These are phyloP conservation scores for Lithosia quadra DNA, from an alignment of 2,888 invertebrate species.

Conservation along the genomic window DNA sequence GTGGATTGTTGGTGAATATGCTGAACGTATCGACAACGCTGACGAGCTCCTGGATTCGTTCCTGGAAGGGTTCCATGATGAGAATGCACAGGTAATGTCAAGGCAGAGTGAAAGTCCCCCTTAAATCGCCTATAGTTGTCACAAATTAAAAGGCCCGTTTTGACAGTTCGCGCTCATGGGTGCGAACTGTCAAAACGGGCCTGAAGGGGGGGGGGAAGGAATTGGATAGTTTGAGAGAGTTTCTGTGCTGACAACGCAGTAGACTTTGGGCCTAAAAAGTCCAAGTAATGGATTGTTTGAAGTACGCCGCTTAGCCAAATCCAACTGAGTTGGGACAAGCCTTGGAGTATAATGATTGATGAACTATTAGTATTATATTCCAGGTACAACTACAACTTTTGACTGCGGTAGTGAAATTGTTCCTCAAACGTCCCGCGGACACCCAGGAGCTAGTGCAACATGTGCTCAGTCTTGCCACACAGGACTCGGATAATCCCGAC, in stretches of 20 bases:
- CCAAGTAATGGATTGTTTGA: no score
- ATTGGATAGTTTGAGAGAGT: no score
- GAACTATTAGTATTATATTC: background rate
- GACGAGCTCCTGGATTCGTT: slow-evolving; percentile 99
- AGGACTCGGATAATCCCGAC: slow-evolving; percentile 98
- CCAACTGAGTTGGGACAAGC: no score
- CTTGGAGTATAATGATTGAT: background rate
- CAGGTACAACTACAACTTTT: slow-evolving; percentile 97
- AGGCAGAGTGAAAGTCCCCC: no score
- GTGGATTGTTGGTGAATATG: slow-evolving; percentile 98
- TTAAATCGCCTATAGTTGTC: no score
- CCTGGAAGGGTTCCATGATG: slow-evolving; percentile 98
- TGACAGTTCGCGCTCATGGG: no score
- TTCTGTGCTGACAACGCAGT: no score
- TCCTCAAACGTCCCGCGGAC: slow-evolving; percentile 98
- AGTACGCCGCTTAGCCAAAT: no score
- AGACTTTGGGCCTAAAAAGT: no score
- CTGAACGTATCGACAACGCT: slow-evolving; percentile 99
- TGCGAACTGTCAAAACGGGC: no score
- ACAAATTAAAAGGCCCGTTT: no score
- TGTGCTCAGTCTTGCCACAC: slow-evolving; percentile 95
- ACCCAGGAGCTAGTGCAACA: slow-evolving; percentile 99
- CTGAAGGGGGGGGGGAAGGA: no score
- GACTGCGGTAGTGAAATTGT: slow-evolving; percentile 99
- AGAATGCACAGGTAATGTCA: slow-evolving; percentile 93